Evolutionary conservation across 2,888 invertebrate species (phyloP).

Genomic region (Parthenolecanium corni): DNA sequence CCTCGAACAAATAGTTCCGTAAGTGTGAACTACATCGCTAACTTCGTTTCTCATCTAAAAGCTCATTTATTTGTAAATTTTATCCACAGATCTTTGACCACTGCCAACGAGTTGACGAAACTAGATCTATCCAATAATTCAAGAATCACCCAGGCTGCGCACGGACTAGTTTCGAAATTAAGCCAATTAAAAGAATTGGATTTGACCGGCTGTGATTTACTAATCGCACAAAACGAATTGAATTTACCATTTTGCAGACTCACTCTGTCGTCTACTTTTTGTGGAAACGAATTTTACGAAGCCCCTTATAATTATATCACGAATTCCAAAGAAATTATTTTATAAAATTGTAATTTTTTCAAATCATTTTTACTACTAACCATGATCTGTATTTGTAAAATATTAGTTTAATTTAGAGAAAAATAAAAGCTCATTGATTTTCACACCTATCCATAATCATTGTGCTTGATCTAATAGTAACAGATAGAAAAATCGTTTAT

Average conservation of each 20-base stretch:
- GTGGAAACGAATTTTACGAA: not conserved
- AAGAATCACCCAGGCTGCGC: not conserved
- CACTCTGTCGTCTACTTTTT: conserved; percentile 3
- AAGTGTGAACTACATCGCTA: not conserved
- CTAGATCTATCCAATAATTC: conserved; percentile 24
- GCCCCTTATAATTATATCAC: conserved; percentile 9
- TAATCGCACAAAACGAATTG: not conserved
- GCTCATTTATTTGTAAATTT: not conserved
- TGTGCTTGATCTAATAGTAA: no score
- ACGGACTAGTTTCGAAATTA: conserved; percentile 5
- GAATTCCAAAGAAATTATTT: not conserved
- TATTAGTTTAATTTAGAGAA: no score
- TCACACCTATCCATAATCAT: no score
- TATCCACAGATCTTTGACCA: conserved; percentile 8
- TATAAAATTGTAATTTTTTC: no score
- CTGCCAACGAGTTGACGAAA: not conserved
- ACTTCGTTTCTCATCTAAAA: not conserved
- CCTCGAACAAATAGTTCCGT: conserved; percentile 20
- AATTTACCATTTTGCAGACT: conserved; percentile 6
- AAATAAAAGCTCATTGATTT: no score
- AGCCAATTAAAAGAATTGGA: conserved; percentile 10
- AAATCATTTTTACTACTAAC: no score
- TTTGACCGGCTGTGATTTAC: conserved; percentile 7
- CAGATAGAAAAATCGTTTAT: no score
- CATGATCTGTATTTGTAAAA: no score